Percentiles rank a stretch among this genome's conserved stretches.
Conservation (phyloP, 2,113 vertebrate species). For the Miniopterus natalensis region DNA sequence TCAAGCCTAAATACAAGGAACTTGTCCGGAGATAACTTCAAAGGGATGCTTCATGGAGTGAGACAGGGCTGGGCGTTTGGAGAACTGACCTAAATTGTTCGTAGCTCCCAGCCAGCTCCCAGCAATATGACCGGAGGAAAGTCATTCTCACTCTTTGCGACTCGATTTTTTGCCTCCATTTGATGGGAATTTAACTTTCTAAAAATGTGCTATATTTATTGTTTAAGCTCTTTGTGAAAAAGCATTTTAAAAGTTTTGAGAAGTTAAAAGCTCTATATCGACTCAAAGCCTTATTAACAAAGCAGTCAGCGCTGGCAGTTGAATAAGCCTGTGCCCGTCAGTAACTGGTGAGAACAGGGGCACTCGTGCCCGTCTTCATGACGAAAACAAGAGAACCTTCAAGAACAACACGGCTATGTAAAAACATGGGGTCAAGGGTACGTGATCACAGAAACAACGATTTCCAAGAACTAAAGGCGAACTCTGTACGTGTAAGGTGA, state of each 20-base stretch:
- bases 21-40: not conserved
- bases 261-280: not conserved
- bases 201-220: not conserved
- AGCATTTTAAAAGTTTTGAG: not conserved
- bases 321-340: not conserved
- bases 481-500: not conserved
- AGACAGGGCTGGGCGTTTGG: not conserved
- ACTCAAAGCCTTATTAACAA: not conserved
- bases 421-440: not conserved
- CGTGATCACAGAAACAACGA: not conserved
- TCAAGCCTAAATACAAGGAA: not conserved
- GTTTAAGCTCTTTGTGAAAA: not conserved
- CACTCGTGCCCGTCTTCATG: not conserved
- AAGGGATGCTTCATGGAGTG: not conserved
- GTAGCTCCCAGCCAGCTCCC: not conserved
- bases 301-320: not conserved
- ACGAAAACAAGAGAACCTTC: not conserved
- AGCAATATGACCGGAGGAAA: not conserved
- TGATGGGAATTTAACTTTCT: not conserved
- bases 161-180: not conserved
- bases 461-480: not conserved
- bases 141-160: not conserved
- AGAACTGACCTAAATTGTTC: not conserved
- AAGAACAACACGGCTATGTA: not conserved
- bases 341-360: not conserved